These are phyloP conservation scores for Ochropleura plecta DNA, from an alignment of 2,888 invertebrate species.

Conservation along the genomic window DNA sequence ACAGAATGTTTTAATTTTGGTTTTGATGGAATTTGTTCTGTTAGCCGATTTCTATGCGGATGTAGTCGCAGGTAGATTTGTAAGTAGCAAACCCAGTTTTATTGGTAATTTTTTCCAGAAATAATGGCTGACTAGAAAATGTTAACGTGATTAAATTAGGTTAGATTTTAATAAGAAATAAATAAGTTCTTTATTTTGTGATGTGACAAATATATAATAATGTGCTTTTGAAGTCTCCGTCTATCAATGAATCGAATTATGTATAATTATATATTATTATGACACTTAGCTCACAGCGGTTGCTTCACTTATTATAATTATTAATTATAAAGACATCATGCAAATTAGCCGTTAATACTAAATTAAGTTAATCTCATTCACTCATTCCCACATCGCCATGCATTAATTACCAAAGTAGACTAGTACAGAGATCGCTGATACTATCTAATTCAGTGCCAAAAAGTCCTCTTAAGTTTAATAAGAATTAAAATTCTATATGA, in stretches of 20 bases:
- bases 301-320: constrained; percentile 12
- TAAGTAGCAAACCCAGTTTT: background rate
- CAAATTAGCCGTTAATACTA: background rate
- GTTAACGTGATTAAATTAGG: no score
- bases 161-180: background rate
- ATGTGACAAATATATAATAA: background rate
- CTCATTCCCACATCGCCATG: background rate
- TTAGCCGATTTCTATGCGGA: background rate
- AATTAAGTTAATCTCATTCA: background rate
- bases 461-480: background rate
- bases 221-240: background rate
- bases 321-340: background rate
- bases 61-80: background rate
- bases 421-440: background rate
- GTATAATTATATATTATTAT: constrained; percentile 1
- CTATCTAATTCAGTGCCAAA: background rate
- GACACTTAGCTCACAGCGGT: constrained; percentile 43
- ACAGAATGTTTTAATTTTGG: background rate
- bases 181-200: background rate
- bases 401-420: background rate
- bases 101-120: background rate
- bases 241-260: constrained; percentile 6
- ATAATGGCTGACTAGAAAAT: background rate
- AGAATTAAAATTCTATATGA: background rate
- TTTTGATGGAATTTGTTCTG: background rate